Percentiles rank a stretch among this genome's conserved stretches.
These are phyloP conservation scores for Suillia variegata DNA, from an alignment of 2,888 invertebrate species.

Conservation along the genomic window DNA sequence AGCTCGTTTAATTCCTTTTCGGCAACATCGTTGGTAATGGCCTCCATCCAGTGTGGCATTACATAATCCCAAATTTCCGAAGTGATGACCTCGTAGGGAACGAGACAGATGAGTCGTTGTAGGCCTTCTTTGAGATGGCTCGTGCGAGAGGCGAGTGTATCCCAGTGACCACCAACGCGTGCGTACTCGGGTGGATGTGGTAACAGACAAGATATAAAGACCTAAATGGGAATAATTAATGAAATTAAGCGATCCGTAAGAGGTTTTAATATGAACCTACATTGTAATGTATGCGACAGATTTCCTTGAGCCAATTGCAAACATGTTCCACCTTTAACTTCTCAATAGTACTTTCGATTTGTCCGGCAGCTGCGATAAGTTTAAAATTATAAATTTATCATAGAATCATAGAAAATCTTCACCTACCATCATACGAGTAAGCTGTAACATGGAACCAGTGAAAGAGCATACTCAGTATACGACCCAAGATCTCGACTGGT, in stretches of 20 bases:
- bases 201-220: slow-evolving; percentile 87
- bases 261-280: too few relatives aligned
- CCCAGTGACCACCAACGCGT: slow-evolving; percentile 96
- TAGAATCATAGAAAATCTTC: too few relatives aligned
- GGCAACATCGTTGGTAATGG: slow-evolving; percentile 89
- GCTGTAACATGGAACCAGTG: slow-evolving; percentile 99
- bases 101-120: slow-evolving; percentile 90
- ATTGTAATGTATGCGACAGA: slow-evolving; percentile 82
- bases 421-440: slow-evolving; percentile 87
- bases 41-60: slow-evolving; percentile 99
- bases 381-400: too few relatives aligned
- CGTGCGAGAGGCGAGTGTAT: slow-evolving; percentile 82
- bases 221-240: slow-evolving; percentile 27
- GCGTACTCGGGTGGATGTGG: slow-evolving; percentile 97
- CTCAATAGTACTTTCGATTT: slow-evolving; percentile 86
- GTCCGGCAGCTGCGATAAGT: slow-evolving; percentile 63
- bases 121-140: slow-evolving; percentile 94
- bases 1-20: slow-evolving; percentile 85
- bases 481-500: slow-evolving; percentile 80
- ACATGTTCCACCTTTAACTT: slow-evolving; percentile 91
- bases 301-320: slow-evolving; percentile 86
- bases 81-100: slow-evolving; percentile 96
- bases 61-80: slow-evolving; percentile 97
- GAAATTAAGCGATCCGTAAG: neutral
- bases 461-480: slow-evolving; percentile 93